A percentile compares a stretch with the other conserved stretches of the same genome.
These are phyloP conservation scores for Tinea pellionella DNA, from an alignment of 2,888 invertebrate genomes.

Conservation along the genomic window DNA sequence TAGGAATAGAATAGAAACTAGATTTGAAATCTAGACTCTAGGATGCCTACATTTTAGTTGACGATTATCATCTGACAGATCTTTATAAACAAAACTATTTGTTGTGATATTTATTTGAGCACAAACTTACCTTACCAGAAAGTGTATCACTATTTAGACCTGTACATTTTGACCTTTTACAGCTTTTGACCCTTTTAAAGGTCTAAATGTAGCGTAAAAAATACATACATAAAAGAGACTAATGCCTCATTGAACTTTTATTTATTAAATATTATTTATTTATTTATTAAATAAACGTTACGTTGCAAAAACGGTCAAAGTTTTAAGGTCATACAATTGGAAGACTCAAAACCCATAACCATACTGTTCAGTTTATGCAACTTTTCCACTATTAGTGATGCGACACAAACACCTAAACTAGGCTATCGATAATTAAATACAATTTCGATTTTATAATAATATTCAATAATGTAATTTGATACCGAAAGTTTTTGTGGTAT, in stretches of 20 bases:
- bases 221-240: too few relatives aligned
- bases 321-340: neutral
- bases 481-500: neutral
- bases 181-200: too few relatives aligned
- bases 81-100: constrained; percentile 48
- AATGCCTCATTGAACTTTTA: too few relatives aligned
- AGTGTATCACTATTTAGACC: neutral
- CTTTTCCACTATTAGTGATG: constrained; percentile 9
- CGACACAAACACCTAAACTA: neutral
- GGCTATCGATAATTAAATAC: neutral
- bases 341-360: neutral
- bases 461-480: neutral
- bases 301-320: neutral
- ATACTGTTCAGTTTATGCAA: constrained; percentile 10
- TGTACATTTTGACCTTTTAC: neutral
- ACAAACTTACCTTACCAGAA: constrained; percentile 1
- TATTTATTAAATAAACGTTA: too few relatives aligned
- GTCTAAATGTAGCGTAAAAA: neutral
- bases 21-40: constrained; percentile 12
- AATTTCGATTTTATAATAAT: neutral
- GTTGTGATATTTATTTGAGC: constrained; percentile 35
- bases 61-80: constrained; percentile 22
- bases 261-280: too few relatives aligned
- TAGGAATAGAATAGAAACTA: constrained; percentile 8
- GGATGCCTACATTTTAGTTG: constrained; percentile 4